phyloP scores from a whole-genome alignment of 1,140 invertebrate genomes.

The Ptiloglossa arizonensis region DNA sequence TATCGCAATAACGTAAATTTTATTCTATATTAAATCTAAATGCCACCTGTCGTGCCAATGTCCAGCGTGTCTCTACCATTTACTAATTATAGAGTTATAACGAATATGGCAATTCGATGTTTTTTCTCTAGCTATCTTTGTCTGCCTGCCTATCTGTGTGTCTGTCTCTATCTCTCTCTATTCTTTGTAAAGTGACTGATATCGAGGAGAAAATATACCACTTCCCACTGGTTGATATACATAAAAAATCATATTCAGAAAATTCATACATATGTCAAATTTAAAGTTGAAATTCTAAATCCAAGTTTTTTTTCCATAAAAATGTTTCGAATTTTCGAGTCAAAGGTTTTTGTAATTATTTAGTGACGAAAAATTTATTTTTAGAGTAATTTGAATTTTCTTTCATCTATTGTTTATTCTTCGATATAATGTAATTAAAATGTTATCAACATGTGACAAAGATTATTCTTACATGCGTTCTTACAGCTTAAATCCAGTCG shows the following conservation, averaged over 20 bases:
- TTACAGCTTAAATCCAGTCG: background rate
- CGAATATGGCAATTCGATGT: slow-evolving; percentile 51
- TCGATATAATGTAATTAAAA: background rate
- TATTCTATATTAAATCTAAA: slow-evolving; percentile 83
- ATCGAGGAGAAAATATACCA: slow-evolving; percentile 7
- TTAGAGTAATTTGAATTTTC: background rate
- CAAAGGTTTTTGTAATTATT: background rate
- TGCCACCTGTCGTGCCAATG: slow-evolving; percentile 83
- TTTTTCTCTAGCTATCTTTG: slow-evolving; percentile 45
- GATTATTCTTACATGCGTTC: background rate
- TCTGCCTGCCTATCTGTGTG: slow-evolving; percentile 14
- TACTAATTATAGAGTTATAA: slow-evolving; percentile 81
- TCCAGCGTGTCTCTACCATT: slow-evolving; percentile 82
- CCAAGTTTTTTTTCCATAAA: background rate
- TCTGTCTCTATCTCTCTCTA: slow-evolving; percentile 4
- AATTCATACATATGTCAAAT: background rate
- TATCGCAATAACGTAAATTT: slow-evolving; percentile 83
- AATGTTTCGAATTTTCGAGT: slow-evolving; percentile 28
- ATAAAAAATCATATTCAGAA: background rate
- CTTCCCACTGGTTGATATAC: slow-evolving; percentile 42
- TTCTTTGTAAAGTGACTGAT: slow-evolving; percentile 17
- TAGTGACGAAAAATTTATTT: slow-evolving; percentile 16
- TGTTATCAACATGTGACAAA: background rate
- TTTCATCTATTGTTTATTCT: background rate
- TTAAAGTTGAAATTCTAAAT: slow-evolving; percentile 1